Base-by-base conservation (phyloP, 2,888 invertebrate genomes). In the Empis livida region DNA sequence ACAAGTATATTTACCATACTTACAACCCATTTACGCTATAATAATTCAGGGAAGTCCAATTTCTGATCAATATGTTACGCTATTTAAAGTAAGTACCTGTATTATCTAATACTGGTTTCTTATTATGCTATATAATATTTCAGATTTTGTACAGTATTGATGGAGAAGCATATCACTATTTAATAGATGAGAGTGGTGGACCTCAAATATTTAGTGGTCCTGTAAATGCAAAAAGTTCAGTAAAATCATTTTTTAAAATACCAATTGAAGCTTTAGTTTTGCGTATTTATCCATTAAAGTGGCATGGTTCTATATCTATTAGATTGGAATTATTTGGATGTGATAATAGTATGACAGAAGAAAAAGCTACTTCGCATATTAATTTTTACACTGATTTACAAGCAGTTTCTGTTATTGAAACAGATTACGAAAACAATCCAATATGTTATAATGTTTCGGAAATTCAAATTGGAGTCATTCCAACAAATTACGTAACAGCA, bases 321-420 rank as follows among this genome's bases (percentile, higher is more conserved):
- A 72, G 81, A 49, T 72, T 84, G 27, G 88, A 90, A 56, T 61
- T 90, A 10, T 73, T 89, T 38, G 88, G 90, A 6, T 92, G 91
- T 61, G 59, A 57, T 1, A 58, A 58, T 20, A 20, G 6, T 6
- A 20, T 20, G 15, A 13, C 50, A 15, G 44, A 49, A 1, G 35
- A 48, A 10, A 44, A 47, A 0, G 54, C 55, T 8, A 47, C 50
- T 3, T 43, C 49, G 2, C 4, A 37, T 5, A n/a, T 20, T 5
- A 20, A 20, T 62, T 64, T 3, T 62, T 67, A 20, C 6, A 20
- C 20, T 5, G 3, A 20, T 20, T 5, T 37, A 45, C 47, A n/a
- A 39, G 50, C 42, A 40, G 52, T 5, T 5, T 32, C 47, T 11
- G 14, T 31, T 30, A 40, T 35, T 6, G 32, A 16, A 55, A 59